Percentiles rank a stretch among this genome's conserved stretches.
Evolutionary conservation across 2,797 vertebrate species (phyloP).

Genomic region (Chrysocyon brachyurus): DNA sequence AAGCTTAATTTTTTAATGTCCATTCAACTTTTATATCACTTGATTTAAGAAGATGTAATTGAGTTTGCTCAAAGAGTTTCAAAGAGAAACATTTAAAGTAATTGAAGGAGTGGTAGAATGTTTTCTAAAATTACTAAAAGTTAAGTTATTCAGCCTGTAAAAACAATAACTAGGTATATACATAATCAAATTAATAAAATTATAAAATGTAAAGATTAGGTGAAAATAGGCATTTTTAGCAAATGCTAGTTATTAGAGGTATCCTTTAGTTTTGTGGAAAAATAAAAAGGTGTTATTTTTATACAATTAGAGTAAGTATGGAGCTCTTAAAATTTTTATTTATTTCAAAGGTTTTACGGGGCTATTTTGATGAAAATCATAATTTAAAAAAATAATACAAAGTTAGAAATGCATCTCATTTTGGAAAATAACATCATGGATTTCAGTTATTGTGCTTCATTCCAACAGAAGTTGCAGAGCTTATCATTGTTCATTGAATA

Average conservation of each 20-base stretch:
- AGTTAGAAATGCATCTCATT: neutral
- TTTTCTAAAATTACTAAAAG: constrained; percentile 35
- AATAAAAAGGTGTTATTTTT: constrained; percentile 46
- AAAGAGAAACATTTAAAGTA: neutral
- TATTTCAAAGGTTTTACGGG: constrained; percentile 14
- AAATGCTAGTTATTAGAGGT: neutral
- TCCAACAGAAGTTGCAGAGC: neutral
- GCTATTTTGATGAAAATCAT: constrained; percentile 31
- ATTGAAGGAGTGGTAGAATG: neutral
- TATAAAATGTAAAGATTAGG: constrained; percentile 9
- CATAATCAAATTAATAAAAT: constrained; percentile 18
- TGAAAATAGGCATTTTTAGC: constrained; percentile 1
- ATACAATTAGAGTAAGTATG: neutral
- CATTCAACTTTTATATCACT: neutral
- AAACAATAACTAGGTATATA: neutral
- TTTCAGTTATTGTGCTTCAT: neutral
- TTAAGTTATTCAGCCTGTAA: neutral
- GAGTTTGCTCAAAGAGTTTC: neutral
- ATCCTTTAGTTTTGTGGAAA: constrained; percentile 32
- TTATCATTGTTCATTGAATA: neutral
- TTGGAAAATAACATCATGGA: neutral
- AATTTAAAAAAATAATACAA: constrained; percentile 32
- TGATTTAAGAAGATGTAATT: constrained; percentile 1
- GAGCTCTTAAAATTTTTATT: neutral
- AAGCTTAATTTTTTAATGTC: constrained; percentile 48